A percentile compares a stretch with the other conserved stretches of the same genome.
Conservation (phyloP, 2,797 vertebrate species). For the Ptychadena robeensis region DNA sequence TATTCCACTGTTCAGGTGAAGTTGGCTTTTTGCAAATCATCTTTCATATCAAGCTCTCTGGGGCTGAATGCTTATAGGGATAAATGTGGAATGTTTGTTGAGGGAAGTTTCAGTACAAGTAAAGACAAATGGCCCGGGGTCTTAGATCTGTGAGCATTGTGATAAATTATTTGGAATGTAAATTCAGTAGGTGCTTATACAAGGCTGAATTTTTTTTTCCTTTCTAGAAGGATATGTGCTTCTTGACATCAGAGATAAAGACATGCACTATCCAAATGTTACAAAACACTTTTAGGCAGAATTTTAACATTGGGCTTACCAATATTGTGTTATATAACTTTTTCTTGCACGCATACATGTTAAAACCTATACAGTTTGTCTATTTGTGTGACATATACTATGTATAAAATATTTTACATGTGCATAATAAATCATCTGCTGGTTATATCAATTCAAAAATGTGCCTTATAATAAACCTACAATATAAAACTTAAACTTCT, state of each 20-base stretch:
- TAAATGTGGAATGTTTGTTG: background rate
- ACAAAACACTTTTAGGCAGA: background rate
- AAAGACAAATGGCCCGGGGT: slow-evolving; percentile 14
- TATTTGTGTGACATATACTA: background rate
- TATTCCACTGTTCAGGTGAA: background rate
- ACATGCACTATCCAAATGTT: background rate
- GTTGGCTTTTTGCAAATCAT: background rate
- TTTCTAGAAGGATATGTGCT: background rate
- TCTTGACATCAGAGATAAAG: slow-evolving; percentile 24
- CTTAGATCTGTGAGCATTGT: slow-evolving; percentile 8
- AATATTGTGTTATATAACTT: background rate
- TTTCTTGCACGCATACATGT: no score
- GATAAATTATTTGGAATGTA: slow-evolving; percentile 13
- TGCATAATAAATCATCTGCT: background rate
- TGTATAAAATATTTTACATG: no score
- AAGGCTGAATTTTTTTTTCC: background rate
- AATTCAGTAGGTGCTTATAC: slow-evolving; percentile 1
- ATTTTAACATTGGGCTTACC: background rate
- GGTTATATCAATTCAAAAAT: background rate
- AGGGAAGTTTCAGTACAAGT: slow-evolving; percentile 13
- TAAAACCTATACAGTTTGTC: background rate
- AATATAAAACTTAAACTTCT: background rate
- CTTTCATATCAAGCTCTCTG: no score
- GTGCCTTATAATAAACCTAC: slow-evolving; percentile 13
- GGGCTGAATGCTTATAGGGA: background rate